A percentile compares a stretch with the other conserved stretches of the same genome.
These are phyloP conservation scores for Pimpla rufipes DNA, from an alignment of 2,888 invertebrate species.

Conservation along the genomic window DNA sequence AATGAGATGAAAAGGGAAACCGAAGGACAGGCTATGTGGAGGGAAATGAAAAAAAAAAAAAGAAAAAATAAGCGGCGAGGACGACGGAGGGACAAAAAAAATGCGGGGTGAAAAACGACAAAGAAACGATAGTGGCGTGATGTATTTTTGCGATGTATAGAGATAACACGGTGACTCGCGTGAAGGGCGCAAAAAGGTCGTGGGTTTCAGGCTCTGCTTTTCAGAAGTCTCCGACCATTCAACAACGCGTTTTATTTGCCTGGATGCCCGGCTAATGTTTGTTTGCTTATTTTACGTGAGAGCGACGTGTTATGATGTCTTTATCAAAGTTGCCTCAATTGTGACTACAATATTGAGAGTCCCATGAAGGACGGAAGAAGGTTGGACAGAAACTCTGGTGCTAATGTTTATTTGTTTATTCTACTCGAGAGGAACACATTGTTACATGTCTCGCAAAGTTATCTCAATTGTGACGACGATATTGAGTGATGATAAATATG, in stretches of 20 bases:
- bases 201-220: not conserved
- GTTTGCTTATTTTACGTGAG: not conserved
- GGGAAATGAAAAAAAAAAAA: slow-evolving; percentile 5
- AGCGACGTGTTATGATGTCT: not conserved
- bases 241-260: not conserved
- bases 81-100: slow-evolving; percentile 1
- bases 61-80: too few relatives aligned
- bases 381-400: too few relatives aligned
- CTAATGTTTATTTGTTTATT: too few relatives aligned
- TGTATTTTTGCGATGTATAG: not conserved
- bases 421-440: too few relatives aligned
- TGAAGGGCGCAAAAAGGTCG: slow-evolving; percentile 3
- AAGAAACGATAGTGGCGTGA: slow-evolving; percentile 1
- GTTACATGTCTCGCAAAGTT: too few relatives aligned
- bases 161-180: not conserved
- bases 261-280: not conserved
- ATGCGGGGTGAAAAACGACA: slow-evolving; percentile 14
- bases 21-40: slow-evolving; percentile 3
- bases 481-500: too few relatives aligned
- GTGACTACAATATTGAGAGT: too few relatives aligned
- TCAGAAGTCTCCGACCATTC: not conserved
- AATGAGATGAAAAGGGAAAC: not conserved
- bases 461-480: too few relatives aligned
- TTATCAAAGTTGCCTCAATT: too few relatives aligned
- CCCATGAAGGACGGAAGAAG: too few relatives aligned